phyloP scores from a whole-genome alignment of 2,113 vertebrate genomes.

The Perca fluviatilis region DNA sequence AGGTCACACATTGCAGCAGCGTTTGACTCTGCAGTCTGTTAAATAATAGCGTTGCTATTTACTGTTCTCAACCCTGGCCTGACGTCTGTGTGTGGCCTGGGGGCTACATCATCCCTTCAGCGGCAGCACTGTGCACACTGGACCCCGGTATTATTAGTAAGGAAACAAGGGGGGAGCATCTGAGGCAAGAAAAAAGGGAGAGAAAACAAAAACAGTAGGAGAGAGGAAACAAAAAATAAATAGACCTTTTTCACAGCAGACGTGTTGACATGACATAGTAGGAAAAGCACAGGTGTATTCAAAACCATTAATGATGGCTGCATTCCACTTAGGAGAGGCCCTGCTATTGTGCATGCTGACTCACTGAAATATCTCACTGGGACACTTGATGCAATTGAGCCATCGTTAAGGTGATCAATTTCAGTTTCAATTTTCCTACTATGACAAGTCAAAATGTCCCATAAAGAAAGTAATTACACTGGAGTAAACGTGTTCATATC shows the following conservation, averaged over 20 bases:
- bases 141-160: slow-evolving; percentile 12
- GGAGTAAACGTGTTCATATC: not conserved
- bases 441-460: no score
- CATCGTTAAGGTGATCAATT: no score
- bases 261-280: no score
- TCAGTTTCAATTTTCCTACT: no score
- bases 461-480: not conserved
- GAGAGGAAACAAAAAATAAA: not conserved
- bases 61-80: slow-evolving; percentile 57
- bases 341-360: no score
- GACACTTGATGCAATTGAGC: no score
- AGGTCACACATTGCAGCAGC: slow-evolving; percentile 69
- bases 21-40: slow-evolving; percentile 72
- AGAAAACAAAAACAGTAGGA: not conserved
- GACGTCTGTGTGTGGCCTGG: slow-evolving; percentile 48
- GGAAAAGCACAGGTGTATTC: no score
- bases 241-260: no score
- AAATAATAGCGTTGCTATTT: slow-evolving; percentile 74
- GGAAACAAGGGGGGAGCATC: not conserved
- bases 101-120: slow-evolving; percentile 59
- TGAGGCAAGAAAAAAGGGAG: not conserved
- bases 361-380: no score
- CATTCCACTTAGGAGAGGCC: no score
- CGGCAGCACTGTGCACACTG: slow-evolving; percentile 12
- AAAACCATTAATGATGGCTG: no score